These are phyloP conservation scores for Phyllostomus hastatus DNA, from an alignment of 2,113 vertebrate genomes.

Conservation along the genomic window DNA sequence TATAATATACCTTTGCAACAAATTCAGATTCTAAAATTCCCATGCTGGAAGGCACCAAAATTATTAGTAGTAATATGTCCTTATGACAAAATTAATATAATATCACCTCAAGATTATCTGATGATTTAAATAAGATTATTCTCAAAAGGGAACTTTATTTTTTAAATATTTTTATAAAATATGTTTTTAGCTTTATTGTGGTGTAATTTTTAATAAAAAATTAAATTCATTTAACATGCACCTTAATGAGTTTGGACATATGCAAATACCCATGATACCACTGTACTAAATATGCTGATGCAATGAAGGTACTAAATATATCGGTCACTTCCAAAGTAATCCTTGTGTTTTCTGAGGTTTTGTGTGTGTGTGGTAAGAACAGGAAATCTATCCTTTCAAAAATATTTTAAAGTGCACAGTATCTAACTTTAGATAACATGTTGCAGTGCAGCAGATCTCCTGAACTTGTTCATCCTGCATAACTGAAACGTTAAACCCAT, in stretches of 20 bases:
- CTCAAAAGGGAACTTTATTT: background rate
- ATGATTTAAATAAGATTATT: background rate
- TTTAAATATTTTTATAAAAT: background rate
- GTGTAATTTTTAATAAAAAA: background rate
- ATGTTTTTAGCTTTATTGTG: background rate
- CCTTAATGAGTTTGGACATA: background rate
- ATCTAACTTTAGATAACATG: background rate
- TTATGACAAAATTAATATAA: background rate
- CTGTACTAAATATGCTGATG: background rate
- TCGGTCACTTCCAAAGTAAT: background rate
- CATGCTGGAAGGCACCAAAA: background rate
- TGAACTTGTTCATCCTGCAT: background rate
- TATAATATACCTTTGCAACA: background rate
- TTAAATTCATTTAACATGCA: background rate
- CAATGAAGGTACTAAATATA: background rate
- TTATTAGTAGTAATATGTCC: background rate
- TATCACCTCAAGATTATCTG: background rate
- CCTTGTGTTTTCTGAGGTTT: background rate
- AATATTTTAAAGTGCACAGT: background rate
- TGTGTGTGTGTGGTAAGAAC: background rate
- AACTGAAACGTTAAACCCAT: background rate
- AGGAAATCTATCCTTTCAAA: background rate
- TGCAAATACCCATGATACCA: background rate
- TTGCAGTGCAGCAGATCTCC: background rate
- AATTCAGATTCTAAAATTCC: background rate